Evolutionary conservation across 1,140 invertebrate genomes (phyloP).

Genomic region (Meloidogyne floridensis): DNA sequence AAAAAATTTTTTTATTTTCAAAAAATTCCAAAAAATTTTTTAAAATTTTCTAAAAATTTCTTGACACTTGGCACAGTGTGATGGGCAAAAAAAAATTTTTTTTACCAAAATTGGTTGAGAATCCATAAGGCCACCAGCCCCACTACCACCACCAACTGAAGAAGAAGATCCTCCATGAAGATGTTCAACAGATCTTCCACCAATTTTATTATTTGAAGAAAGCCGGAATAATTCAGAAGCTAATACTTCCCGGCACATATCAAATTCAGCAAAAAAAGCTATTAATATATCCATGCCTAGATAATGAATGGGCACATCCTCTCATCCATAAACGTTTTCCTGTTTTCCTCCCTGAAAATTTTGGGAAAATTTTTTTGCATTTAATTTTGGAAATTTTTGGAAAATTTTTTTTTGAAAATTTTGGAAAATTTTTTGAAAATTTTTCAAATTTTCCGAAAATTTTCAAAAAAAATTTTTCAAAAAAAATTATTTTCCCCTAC

Average conservation of each 20-base stretch:
- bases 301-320: slow-evolving; percentile 46
- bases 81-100: not conserved
- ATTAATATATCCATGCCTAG: slow-evolving; percentile 45
- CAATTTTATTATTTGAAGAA: not conserved
- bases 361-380: too few species aligned
- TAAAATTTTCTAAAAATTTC: not conserved
- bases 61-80: not conserved
- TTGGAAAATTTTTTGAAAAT: too few species aligned
- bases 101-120: slow-evolving; percentile 20
- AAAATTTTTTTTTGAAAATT: too few species aligned
- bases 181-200: not conserved
- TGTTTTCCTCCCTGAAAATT: slow-evolving; percentile 40
- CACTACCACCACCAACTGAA: not conserved
- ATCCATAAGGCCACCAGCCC: slow-evolving; percentile 5
- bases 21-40: not conserved
- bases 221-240: slow-evolving; percentile 47
- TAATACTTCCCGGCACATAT: slow-evolving; percentile 47
- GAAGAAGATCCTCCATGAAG: not conserved
- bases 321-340: slow-evolving; percentile 51
- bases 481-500: slow-evolving; percentile 28
- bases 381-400: too few species aligned
- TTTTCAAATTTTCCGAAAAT: too few species aligned
- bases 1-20: too few species aligned
- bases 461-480: not conserved
- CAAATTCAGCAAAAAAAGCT: slow-evolving; percentile 54